phyloP scores from a whole-genome alignment of 1,140 invertebrate genomes.

The Goniozus legneri region DNA sequence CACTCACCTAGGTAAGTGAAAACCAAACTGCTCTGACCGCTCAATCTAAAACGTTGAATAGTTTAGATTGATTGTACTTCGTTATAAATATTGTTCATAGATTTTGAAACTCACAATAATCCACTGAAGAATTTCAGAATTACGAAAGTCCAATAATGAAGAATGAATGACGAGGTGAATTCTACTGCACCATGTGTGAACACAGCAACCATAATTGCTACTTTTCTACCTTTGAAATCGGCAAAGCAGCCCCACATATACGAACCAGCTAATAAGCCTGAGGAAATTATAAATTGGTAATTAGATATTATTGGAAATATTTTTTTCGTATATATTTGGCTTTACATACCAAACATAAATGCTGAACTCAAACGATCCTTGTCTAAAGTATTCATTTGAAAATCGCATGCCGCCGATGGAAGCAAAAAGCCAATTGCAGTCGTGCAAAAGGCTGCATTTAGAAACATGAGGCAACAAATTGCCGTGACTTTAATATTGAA shows the following conservation, averaged over 20 bases:
- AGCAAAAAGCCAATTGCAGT: constrained; percentile 51
- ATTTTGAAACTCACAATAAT: constrained; percentile 51
- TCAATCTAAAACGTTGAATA: constrained; percentile 50
- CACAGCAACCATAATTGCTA: constrained; percentile 49
- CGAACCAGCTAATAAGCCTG: constrained; percentile 56
- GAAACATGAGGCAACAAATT: constrained; percentile 53
- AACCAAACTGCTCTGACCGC: constrained; percentile 57
- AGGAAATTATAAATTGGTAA: background rate
- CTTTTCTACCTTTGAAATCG: constrained; percentile 48
- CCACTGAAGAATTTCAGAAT: constrained; percentile 64
- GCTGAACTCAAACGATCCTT: constrained; percentile 52
- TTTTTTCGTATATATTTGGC: background rate
- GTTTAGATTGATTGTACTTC: constrained; percentile 3
- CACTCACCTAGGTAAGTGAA: constrained; percentile 62
- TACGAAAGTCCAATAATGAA: constrained; percentile 46
- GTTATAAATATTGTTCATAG: background rate
- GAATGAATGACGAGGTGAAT: constrained; percentile 45
- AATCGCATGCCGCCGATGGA: constrained; percentile 57
- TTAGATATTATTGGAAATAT: background rate
- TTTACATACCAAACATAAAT: constrained; percentile 32
- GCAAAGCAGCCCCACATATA: constrained; percentile 55
- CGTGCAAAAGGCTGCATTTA: constrained; percentile 48
- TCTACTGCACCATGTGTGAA: constrained; percentile 48
- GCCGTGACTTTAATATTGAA: constrained; percentile 52
- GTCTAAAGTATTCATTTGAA: constrained; percentile 50